Conservation (phyloP, 2,888 invertebrate species). For the Latheticus oryzae region DNA sequence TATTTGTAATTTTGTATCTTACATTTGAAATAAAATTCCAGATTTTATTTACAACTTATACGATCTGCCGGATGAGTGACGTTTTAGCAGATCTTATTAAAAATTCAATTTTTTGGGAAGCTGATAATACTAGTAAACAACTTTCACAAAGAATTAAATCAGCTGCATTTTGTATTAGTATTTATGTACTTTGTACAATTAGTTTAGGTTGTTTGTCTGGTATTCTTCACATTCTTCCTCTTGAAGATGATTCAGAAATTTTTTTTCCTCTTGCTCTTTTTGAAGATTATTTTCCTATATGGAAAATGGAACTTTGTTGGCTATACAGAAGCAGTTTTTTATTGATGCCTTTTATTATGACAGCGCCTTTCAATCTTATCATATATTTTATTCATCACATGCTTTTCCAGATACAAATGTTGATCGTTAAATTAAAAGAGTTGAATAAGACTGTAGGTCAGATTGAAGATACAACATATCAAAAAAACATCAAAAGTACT, state of each 20-base stretch:
- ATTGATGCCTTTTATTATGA: background rate
- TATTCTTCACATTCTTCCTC: background rate
- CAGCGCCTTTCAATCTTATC: background rate
- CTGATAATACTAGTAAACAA: background rate
- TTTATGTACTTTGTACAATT: background rate
- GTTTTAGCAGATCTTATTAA: background rate
- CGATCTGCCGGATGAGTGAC: background rate
- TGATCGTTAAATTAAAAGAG: background rate
- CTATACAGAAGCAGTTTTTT: background rate
- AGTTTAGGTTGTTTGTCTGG: background rate
- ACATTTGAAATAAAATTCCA: background rate
- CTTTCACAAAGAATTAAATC: background rate
- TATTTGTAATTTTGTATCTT: background rate
- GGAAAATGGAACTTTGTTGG: background rate
- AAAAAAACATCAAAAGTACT: background rate
- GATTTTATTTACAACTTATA: background rate
- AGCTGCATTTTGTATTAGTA: background rate
- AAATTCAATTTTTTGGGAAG: background rate
- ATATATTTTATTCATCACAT: background rate
- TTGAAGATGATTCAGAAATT: background rate
- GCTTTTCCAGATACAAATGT: background rate
- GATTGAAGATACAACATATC: background rate
- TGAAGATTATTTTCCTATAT: background rate
- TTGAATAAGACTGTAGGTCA: background rate
- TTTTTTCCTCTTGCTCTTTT: background rate